These are phyloP conservation scores for Tiphia femorata DNA, from an alignment of 2,888 invertebrate genomes.

Conservation along the genomic window DNA sequence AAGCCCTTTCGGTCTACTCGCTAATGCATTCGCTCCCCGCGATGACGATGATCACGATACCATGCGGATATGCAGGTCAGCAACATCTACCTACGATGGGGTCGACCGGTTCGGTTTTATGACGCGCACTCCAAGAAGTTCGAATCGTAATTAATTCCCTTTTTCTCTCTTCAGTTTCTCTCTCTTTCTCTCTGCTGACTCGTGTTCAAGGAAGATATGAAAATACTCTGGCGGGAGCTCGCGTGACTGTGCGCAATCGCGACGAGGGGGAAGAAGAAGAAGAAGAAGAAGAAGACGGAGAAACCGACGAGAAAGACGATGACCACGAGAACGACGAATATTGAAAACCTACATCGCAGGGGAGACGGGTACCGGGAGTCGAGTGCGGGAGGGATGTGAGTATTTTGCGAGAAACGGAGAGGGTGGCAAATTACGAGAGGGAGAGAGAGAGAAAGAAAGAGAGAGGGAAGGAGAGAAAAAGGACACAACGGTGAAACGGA, in stretches of 20 bases:
- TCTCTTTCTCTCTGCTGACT: slow-evolving; percentile 6
- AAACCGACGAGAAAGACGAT: background rate
- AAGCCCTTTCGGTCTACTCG: too few species aligned
- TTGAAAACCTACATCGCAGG: too few species aligned
- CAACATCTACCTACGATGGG: background rate
- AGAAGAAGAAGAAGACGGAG: background rate
- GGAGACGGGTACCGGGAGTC: too few species aligned
- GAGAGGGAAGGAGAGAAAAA: slow-evolving; percentile 8
- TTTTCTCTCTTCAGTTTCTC: background rate
- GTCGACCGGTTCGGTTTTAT: background rate
- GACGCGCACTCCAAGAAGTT: background rate
- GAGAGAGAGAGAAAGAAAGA: slow-evolving; percentile 5
- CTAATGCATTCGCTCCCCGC: too few species aligned
- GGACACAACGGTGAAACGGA: background rate
- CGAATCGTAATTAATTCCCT: background rate
- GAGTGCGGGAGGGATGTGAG: background rate
- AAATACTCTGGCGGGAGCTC: slow-evolving; percentile 24
- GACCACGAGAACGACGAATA: background rate
- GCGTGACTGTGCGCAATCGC: slow-evolving; percentile 23
- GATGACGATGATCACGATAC: too few species aligned
- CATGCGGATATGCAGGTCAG: too few species aligned
- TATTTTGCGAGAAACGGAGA: slow-evolving; percentile 6
- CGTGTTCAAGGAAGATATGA: slow-evolving; percentile 21
- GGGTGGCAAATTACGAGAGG: background rate
- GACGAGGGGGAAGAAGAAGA: background rate